phyloP scores from a whole-genome alignment of 1,140 invertebrate genomes.

The Agrilus planipennis region DNA sequence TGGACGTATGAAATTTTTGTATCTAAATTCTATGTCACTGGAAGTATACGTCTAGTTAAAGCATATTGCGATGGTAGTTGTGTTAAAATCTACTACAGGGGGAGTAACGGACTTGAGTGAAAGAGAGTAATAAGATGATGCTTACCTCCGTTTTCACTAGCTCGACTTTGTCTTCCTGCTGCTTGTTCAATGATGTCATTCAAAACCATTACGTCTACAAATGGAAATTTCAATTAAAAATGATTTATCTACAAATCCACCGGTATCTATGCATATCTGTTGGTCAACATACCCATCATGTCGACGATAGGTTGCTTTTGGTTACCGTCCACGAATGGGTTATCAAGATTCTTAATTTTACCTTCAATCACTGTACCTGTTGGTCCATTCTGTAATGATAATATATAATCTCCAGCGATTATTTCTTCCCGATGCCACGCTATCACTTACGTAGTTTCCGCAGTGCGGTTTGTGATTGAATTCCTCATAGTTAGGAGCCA shows the following conservation, averaged over 20 bases:
- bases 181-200: slow-evolving; percentile 97
- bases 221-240: slow-evolving; percentile 1
- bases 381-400: slow-evolving; percentile 29
- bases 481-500: slow-evolving; percentile 47
- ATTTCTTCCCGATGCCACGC: background rate
- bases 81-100: too few relatives aligned
- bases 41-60: slow-evolving; percentile 19
- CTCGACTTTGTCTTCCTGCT: slow-evolving; percentile 69
- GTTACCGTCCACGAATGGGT: slow-evolving; percentile 80
- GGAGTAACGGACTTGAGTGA: too few relatives aligned
- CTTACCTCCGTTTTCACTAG: slow-evolving; percentile 81
- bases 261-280: slow-evolving; percentile 1
- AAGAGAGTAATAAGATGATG: slow-evolving; percentile 10
- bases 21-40: too few relatives aligned
- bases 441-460: slow-evolving; percentile 53
- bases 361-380: slow-evolving; percentile 36
- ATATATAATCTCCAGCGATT: slow-evolving; percentile 1
- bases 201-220: slow-evolving; percentile 89
- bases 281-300: slow-evolving; percentile 62
- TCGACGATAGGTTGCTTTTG: slow-evolving; percentile 82
- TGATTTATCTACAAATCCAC: too few relatives aligned
- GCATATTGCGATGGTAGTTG: slow-evolving; percentile 32
- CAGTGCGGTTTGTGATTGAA: slow-evolving; percentile 52
- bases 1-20: too few relatives aligned
- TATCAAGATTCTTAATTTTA: slow-evolving; percentile 79